phyloP scores from a whole-genome alignment of 2,888 invertebrate genomes.

The Rhagonycha lutea region DNA sequence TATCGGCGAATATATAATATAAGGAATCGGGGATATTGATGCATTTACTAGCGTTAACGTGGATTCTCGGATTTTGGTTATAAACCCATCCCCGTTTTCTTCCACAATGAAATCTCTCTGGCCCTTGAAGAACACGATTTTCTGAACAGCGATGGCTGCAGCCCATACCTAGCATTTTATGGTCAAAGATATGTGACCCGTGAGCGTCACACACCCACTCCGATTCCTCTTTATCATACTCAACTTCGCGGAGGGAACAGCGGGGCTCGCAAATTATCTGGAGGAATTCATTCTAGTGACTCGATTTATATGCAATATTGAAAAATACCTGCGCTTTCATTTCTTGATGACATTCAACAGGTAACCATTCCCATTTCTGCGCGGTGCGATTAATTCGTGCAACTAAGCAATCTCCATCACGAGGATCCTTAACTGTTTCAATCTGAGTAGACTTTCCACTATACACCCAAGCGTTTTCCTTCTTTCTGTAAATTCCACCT shows the following conservation, averaged over 20 bases:
- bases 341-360: neutral
- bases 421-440: neutral
- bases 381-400: neutral
- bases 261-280: constrained; percentile 6
- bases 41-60: neutral
- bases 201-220: constrained; percentile 6
- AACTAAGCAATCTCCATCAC: constrained; percentile 6
- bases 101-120: neutral
- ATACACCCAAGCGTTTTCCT: neutral
- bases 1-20: neutral
- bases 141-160: constrained; percentile 4
- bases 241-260: neutral
- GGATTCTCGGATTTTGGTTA: neutral
- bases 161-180: constrained; percentile 8
- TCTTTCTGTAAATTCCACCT: neutral
- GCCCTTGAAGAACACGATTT: neutral
- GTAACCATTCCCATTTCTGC: neutral
- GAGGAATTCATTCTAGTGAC: neutral
- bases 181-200: neutral
- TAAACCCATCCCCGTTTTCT: neutral
- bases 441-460: neutral
- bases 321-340: neutral
- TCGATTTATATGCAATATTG: neutral
- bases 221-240: neutral
- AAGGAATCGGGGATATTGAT: neutral